Evolutionary conservation across 2,888 invertebrate genomes (phyloP).

Genomic region (Drosophila bunnanda): DNA sequence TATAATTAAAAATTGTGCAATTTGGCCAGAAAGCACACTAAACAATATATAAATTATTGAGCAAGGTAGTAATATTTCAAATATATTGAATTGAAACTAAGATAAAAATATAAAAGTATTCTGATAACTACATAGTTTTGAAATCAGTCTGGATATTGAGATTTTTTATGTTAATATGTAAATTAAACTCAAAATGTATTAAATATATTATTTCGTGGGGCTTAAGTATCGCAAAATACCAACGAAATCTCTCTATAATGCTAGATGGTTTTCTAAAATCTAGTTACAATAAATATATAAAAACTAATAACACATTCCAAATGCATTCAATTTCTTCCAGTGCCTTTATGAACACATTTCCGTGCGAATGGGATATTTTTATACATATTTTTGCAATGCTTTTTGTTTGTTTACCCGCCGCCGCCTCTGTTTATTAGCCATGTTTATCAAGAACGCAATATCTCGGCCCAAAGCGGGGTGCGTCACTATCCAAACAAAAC

Average conservation of each 20-base stretch:
- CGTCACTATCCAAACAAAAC: constrained; percentile 23
- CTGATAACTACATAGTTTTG: too few relatives aligned
- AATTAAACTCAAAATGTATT: not conserved
- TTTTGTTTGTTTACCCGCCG: constrained; percentile 60
- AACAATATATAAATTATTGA: not conserved
- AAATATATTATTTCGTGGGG: not conserved
- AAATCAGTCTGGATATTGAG: too few relatives aligned
- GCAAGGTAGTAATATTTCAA: not conserved
- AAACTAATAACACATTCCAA: not conserved
- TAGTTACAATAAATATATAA: not conserved
- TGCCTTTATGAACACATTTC: constrained; percentile 5
- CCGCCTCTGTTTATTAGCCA: constrained; percentile 36
- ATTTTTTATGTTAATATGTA: not conserved
- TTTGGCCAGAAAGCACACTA: not conserved
- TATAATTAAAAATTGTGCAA: too few relatives aligned
- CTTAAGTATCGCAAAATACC: too few relatives aligned
- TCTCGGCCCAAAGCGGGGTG: constrained; percentile 30
- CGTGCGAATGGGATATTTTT: constrained; percentile 20
- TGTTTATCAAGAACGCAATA: constrained; percentile 71
- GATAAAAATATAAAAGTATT: not conserved
- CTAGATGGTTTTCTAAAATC: not conserved
- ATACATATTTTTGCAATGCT: constrained; percentile 58
- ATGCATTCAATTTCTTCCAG: too few relatives aligned
- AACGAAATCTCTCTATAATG: too few relatives aligned
- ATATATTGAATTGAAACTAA: not conserved